Conservation (phyloP, 2,888 invertebrate species). For the Hirtodrosophila histrioides region DNA sequence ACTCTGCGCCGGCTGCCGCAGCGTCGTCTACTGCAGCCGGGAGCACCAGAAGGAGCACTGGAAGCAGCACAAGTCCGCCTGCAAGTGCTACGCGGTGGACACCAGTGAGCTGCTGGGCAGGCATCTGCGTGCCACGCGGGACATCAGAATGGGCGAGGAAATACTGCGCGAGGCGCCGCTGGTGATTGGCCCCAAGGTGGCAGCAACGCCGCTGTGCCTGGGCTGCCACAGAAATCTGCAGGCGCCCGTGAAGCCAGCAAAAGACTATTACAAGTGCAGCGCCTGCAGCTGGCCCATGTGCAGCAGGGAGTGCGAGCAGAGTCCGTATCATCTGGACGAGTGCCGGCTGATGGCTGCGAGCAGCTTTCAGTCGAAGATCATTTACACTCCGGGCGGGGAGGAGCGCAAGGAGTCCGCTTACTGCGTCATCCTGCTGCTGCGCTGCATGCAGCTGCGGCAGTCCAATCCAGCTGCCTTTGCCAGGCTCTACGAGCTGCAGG, state of each 20-base stretch:
- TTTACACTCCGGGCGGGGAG: slow-evolving; percentile 63
- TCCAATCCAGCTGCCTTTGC: slow-evolving; percentile 84
- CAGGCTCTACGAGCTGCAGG: slow-evolving; percentile 76
- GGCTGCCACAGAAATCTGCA: slow-evolving; percentile 86
- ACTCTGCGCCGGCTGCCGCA: slow-evolving; percentile 89
- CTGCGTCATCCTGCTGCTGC: slow-evolving; percentile 88
- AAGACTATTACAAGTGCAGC: slow-evolving; percentile 87
- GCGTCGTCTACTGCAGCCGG: slow-evolving; percentile 89
- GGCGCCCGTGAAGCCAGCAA: slow-evolving; percentile 61
- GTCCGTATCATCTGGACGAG: slow-evolving; percentile 86
- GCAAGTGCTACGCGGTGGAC: slow-evolving; percentile 85
- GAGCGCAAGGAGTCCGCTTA: slow-evolving; percentile 87
- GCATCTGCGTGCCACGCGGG: slow-evolving; percentile 88
- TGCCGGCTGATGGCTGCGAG: slow-evolving; percentile 87
- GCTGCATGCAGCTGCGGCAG: slow-evolving; percentile 87
- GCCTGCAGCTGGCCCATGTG: slow-evolving; percentile 90
- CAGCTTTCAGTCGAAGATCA: slow-evolving; percentile 87
- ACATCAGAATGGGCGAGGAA: slow-evolving; percentile 88
- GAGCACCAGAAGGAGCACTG: slow-evolving; percentile 90
- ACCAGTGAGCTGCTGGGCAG: slow-evolving; percentile 87
- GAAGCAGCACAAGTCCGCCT: slow-evolving; percentile 88
- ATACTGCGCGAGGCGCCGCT: slow-evolving; percentile 88
- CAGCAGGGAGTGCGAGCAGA: slow-evolving; percentile 86
- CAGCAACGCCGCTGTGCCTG: slow-evolving; percentile 87
- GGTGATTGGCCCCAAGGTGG: slow-evolving; percentile 88